Evolutionary conservation across 92 coral and sea anemone genomes (phyloP).

Genomic region (Palythoa caribaeorum): DNA sequence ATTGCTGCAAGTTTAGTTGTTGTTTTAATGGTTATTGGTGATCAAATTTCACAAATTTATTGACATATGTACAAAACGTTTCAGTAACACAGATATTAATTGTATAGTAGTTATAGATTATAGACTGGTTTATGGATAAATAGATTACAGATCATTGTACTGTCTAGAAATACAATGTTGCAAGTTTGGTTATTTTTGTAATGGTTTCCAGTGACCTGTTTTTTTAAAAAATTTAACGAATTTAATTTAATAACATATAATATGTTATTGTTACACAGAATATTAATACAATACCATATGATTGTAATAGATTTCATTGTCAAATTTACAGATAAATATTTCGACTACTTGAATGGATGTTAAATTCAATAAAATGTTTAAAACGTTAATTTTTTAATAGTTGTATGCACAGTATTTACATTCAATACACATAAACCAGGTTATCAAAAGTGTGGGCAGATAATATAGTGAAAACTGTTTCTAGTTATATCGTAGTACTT

Average conservation of each 20-base stretch:
- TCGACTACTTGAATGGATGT: constrained; percentile 47
- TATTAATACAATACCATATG: constrained; percentile 44
- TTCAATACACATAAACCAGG: constrained; percentile 44
- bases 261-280: constrained; percentile 55
- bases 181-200: constrained; percentile 51
- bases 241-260: constrained; percentile 33
- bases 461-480: not conserved
- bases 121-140: constrained; percentile 44
- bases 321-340: constrained; percentile 57
- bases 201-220: constrained; percentile 32
- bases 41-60: not conserved
- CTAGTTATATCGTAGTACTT: not conserved
- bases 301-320: constrained; percentile 37
- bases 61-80: constrained; percentile 49
- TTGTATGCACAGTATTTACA: constrained; percentile 1
- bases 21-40: constrained; percentile 44
- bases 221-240: not conserved
- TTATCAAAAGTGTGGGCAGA: constrained; percentile 42
- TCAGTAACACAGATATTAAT: constrained; percentile 44
- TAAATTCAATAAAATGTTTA: constrained; percentile 46
- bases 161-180: constrained; percentile 46
- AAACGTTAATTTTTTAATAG: constrained; percentile 43
- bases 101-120: constrained; percentile 43
- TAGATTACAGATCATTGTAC: constrained; percentile 39
- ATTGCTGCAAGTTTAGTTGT: constrained; percentile 47